Base-by-base conservation (phyloP, 1,140 invertebrate genomes). In the Drosophila kepulauana region DNA sequence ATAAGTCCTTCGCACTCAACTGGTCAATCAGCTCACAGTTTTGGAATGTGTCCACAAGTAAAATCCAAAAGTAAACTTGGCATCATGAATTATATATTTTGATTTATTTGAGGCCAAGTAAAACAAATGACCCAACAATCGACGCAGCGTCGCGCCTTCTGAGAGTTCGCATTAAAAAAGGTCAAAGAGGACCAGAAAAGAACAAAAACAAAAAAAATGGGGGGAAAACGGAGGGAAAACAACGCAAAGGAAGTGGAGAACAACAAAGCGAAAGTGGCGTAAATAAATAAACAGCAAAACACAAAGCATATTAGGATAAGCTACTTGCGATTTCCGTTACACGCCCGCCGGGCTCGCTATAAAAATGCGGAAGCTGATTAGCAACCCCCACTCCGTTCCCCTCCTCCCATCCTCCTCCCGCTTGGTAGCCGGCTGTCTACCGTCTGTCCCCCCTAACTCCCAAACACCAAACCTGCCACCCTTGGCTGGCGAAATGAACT, bases 271-370 rank as follows among this genome's bases (percentile, higher is more conserved):
- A 87, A 87, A 88, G 82, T 75, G 75, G 84, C 77, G 75, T 88
- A 88, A 87, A 87, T 88, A 89, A 88, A 88, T 88, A 88, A 88
- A 89, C 81, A 89, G 78, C 70, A 77, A 75, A 89, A 89, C 85
- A 89, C 85, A 89, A 90, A 89, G 86, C 85, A 89, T 89, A 89
- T 89, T 89, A 89, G 85, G 85, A 81, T 89, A 89, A 89, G 85
- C 85, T 89, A 89, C 85, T 89, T 89, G 85, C 85, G 85, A 89
- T 89, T 89, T 89, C 85, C 85, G 85, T 87, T 80, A 88, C 84
- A 87, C 72, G 81, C 66, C 81, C 78, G 78, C 46, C 61, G 59
- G 58, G 62, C 74, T 77, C 51, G 66, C 80, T 81, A 89, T 87
- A 87, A 87, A 87, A 87, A 84, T 88, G 75, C 85, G 84, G 84